Evolutionary conservation across 2,113 vertebrate genomes (phyloP), one percentile per base, ranked within the genome.

Genomic region (Meriones unguiculatus): DNA sequence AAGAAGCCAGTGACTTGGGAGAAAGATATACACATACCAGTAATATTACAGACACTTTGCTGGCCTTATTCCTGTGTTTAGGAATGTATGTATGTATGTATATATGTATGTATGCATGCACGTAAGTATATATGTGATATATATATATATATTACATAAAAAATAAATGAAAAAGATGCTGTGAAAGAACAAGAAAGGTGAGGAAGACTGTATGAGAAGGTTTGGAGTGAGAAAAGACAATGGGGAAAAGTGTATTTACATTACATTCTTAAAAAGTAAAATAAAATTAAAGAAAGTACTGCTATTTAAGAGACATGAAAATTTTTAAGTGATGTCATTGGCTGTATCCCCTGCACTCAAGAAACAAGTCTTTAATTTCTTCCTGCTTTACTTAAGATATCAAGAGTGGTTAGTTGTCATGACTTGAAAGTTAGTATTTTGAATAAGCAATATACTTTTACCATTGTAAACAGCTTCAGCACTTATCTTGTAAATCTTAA

Each of bases 401-500:
- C 14, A 97, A 86, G 7, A 72, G 28, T 32, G 72, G 30, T 72
- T 22, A 73, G n/a, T 73, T 73, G 25, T 46, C 17, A 86, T 1
- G 67, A 28, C 14, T 90, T 81, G 28, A 50, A 41, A 87, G 77
- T 64, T 70, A 80, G 22, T 10, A 32, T 94, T 67, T 93, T 84
- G 87, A 73, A 92, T 35, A 93, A 90, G 84, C 28, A 93, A 75
- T 28, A 4, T 7, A 94, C 25, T 87, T 97, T 95, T 95, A 93
- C 62, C 77, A 84, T n/a, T 97, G 64, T 75, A 73, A 94, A 72
- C 59, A 88, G 59, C 87, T 88, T 41, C 15, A 93, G 75, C 28
- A 85, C 30, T 78, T 95, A 96, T 85, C 90, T 96, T 30, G 65
- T 77, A 97, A 95, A 92, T 95, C 70, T 95, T 94, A 94, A 90